Percentiles rank a stretch among this genome's conserved stretches.
Conservation (phyloP, 2,113 vertebrate genomes). For the Cyanoliseus patagonus region DNA sequence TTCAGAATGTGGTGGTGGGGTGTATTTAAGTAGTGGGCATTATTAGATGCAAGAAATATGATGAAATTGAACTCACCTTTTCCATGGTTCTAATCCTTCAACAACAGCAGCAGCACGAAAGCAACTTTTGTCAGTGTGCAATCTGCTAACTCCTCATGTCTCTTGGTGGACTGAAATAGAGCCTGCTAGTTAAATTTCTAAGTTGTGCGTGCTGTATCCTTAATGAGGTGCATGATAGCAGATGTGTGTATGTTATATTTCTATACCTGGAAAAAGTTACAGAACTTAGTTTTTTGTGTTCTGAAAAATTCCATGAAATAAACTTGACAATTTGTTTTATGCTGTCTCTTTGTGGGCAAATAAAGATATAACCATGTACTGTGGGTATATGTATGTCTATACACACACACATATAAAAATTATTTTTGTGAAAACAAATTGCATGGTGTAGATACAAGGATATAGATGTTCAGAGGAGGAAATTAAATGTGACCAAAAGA, state of each 20-base stretch:
- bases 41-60: background rate
- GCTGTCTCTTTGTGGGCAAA: background rate
- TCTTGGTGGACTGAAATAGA: background rate
- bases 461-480: background rate
- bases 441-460: background rate
- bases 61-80: background rate
- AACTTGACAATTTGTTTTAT: background rate
- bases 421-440: background rate
- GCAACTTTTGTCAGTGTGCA: background rate
- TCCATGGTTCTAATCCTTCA: background rate
- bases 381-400: background rate
- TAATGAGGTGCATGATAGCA: background rate
- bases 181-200: background rate
- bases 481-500: background rate
- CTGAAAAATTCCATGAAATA: background rate
- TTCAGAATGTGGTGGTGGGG: background rate
- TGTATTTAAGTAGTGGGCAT: background rate
- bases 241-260: background rate
- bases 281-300: background rate
- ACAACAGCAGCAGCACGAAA: background rate
- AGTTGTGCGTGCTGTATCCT: background rate
- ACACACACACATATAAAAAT: background rate
- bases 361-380: background rate
- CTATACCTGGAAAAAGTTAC: background rate
- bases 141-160: background rate